Evolutionary conservation across 2,888 invertebrate genomes (phyloP), one percentile per base, ranked within the genome.

Genomic region (Xylophagus ater): DNA sequence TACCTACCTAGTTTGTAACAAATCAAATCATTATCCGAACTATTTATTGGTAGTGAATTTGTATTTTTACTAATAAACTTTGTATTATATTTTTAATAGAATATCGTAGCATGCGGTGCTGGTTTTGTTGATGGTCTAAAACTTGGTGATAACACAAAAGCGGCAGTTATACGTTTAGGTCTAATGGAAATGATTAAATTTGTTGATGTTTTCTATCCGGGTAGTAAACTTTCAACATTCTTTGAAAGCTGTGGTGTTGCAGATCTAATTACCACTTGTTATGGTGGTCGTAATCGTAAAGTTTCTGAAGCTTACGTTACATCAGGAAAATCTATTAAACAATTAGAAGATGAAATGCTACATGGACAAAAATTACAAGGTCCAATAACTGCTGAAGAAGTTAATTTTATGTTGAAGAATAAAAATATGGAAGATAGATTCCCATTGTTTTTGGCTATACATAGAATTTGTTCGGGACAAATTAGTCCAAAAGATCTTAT

Each of bases 151-250:
- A 98, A 98, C 66, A 97, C 97, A 14, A 98, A 98, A 65, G 96
- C 98, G 3, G 98, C 98, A 0, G 87, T 98, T 9, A 97, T 98
- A 58, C 78, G 98, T 35, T 72, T 98, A 36, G 98, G 98, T 17
- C 76, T 98, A n/a, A 96, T 97, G 93, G 98, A 98, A 69, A 97
- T 96, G 88, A 88, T 97, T 53, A 85, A 89, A 61, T 98, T 96
- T 64, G 87, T 90, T 23, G 86, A 93, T 53, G 77, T 84, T 10
- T 93, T 92, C 70, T 94, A 89, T 64, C 84, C 89, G 0, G 87
- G 87, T 45, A 82, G 90, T 53, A 84, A 88, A 61, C 70, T 92
- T 30, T 74, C 84, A 37, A 97, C 97, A 2, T 98, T 97, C 73
- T 87, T 98, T 59, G 97, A 98, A 69, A 94, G 93, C 51, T 98